Percentiles rank a stretch among this genome's conserved stretches.
phyloP scores from a whole-genome alignment of 2,888 invertebrate genomes.

The Synanthedon formicaeformis region DNA sequence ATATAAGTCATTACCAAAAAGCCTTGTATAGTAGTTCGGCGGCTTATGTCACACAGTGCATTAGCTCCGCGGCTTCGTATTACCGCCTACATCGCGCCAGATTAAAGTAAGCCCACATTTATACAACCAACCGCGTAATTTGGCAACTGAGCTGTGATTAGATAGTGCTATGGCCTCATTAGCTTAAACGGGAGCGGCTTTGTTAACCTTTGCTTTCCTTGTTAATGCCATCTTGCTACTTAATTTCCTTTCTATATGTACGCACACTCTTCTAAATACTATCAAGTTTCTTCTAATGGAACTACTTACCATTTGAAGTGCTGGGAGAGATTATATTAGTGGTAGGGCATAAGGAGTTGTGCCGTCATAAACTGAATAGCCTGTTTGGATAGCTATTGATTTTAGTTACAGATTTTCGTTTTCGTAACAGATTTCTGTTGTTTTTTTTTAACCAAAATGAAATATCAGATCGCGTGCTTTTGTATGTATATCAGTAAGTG shows the following conservation, averaged over 20 bases:
- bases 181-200: constrained; percentile 55
- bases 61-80: background rate
- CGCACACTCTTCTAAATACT: background rate
- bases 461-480: too few relatives aligned
- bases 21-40: background rate
- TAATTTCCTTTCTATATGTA: background rate
- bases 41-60: background rate
- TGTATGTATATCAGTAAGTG: too few relatives aligned
- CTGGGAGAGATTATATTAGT: too few relatives aligned
- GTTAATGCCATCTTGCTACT: background rate
- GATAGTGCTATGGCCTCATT: constrained; percentile 64
- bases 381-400: too few relatives aligned
- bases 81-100: constrained; percentile 37
- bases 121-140: constrained; percentile 61
- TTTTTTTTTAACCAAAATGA: too few relatives aligned
- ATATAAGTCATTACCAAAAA: background rate
- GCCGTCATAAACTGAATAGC: too few relatives aligned
- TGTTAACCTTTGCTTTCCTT: constrained; percentile 44
- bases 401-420: too few relatives aligned
- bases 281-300: too few relatives aligned
- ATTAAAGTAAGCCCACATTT: constrained; percentile 62
- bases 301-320: too few relatives aligned
- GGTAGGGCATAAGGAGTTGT: too few relatives aligned
- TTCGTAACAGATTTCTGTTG: too few relatives aligned
- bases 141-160: constrained; percentile 66